Percentiles rank a stretch among this genome's conserved stretches.
Evolutionary conservation across 2,113 vertebrate species (phyloP).

Genomic region (Cyphomyrus discorhynchus): DNA sequence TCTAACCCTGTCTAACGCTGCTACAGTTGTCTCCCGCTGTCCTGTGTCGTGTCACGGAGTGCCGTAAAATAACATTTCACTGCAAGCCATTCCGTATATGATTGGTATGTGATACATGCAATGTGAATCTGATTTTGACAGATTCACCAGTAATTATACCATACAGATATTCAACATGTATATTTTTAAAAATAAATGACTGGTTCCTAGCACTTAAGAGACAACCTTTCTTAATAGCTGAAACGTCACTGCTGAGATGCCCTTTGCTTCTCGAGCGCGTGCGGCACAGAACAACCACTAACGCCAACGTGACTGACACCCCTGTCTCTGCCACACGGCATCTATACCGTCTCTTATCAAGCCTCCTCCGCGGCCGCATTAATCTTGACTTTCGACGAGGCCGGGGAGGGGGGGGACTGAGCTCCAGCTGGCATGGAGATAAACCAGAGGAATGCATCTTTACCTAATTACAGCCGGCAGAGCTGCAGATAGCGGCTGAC

Average conservation of each 20-base stretch:
- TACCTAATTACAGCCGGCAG: slow-evolving; percentile 52
- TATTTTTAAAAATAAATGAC: neutral
- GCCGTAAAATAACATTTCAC: neutral
- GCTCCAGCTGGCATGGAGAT: slow-evolving; percentile 14
- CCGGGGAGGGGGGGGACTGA: slow-evolving; percentile 36
- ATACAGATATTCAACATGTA: neutral
- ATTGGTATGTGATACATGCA: neutral
- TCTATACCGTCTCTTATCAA: slow-evolving; percentile 33
- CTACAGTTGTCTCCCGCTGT: neutral
- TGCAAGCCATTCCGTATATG: neutral
- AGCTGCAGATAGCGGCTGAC: neutral
- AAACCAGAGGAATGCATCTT: slow-evolving; percentile 41
- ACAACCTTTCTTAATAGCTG: neutral
- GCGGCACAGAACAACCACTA: neutral
- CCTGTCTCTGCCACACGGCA: neutral
- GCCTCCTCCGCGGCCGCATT: slow-evolving; percentile 42
- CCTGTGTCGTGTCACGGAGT: neutral
- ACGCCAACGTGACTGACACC: neutral
- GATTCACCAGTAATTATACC: neutral
- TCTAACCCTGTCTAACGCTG: neutral
- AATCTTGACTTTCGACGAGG: slow-evolving; percentile 55
- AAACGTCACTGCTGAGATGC: neutral
- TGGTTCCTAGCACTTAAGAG: neutral
- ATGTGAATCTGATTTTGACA: neutral
- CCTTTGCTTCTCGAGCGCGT: neutral